A percentile compares a stretch with the other conserved stretches of the same genome.
Evolutionary conservation across 1,140 invertebrate genomes (phyloP).

Genomic region (Sinella curviseta): DNA sequence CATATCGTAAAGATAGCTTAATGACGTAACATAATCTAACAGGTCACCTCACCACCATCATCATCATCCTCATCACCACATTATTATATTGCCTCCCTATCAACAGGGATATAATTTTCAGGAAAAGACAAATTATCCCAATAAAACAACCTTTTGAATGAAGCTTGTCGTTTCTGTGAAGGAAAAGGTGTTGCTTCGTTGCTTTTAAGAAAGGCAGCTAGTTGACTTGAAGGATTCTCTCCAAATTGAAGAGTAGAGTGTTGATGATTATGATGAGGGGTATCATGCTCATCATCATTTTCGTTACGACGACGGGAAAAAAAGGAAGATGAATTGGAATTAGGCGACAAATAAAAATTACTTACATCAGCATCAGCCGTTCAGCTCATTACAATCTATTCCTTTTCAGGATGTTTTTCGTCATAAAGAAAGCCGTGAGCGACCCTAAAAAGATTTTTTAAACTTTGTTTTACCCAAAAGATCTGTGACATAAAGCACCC

Average conservation of each 20-base stretch:
- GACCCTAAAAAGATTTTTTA: too few relatives aligned
- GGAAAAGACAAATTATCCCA: conserved; percentile 10
- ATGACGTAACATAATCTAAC: conserved; percentile 3
- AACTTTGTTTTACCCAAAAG: too few relatives aligned
- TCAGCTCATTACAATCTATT: too few relatives aligned
- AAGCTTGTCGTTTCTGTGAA: background rate
- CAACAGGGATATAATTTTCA: background rate
- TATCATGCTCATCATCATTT: too few relatives aligned
- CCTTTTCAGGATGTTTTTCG: too few relatives aligned
- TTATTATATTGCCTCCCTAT: background rate
- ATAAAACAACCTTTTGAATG: background rate
- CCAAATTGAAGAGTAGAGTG: background rate
- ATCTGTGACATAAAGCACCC: too few relatives aligned
- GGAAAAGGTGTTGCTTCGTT: conserved; percentile 1
- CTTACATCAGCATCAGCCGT: too few relatives aligned
- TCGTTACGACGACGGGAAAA: too few relatives aligned
- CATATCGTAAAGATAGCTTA: conserved; percentile 21
- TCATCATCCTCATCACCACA: background rate
- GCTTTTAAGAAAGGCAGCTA: background rate
- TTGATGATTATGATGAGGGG: too few relatives aligned
- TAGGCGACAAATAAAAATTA: too few relatives aligned
- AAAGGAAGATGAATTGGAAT: too few relatives aligned
- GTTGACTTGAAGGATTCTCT: background rate
- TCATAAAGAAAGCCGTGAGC: too few relatives aligned
- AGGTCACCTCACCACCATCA: background rate